These are phyloP conservation scores for Dioctria linearis DNA, from an alignment of 2,888 invertebrate genomes.

Conservation along the genomic window DNA sequence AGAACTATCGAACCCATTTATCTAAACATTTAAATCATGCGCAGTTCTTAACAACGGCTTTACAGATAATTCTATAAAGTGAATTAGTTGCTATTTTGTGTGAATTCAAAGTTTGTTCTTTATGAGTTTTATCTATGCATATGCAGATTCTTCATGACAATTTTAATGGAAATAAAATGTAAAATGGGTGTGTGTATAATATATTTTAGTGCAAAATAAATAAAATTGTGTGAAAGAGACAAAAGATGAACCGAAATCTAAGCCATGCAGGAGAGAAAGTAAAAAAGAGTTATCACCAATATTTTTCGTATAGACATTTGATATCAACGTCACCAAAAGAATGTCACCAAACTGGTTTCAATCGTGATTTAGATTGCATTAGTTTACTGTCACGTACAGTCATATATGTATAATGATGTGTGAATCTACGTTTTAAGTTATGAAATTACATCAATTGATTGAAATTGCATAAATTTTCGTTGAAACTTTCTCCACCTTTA, in stretches of 20 bases:
- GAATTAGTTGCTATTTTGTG: neutral
- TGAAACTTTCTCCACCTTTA: neutral
- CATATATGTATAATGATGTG: neutral
- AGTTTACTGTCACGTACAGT: neutral
- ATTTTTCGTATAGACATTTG: slow-evolving; percentile 72
- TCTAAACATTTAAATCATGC: neutral
- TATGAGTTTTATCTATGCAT: slow-evolving; percentile 7
- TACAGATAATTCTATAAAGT: neutral
- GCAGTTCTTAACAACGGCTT: slow-evolving; percentile 1
- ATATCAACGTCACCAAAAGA: slow-evolving; percentile 75
- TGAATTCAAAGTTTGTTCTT: neutral
- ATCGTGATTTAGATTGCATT: neutral
- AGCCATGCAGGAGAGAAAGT: neutral
- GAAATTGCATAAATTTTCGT: neutral
- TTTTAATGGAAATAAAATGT: neutral
- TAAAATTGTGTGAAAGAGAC: neutral
- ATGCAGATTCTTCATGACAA: slow-evolving; percentile 3
- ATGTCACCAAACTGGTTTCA: slow-evolving; percentile 77
- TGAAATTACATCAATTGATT: neutral
- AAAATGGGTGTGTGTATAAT: slow-evolving; percentile 2
- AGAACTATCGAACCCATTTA: neutral
- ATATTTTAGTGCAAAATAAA: neutral
- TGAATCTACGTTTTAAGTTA: neutral
- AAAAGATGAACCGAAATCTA: neutral
- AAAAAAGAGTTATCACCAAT: slow-evolving; percentile 24